A percentile compares a stretch with the other conserved stretches of the same genome.
Evolutionary conservation across 2,797 vertebrate genomes (phyloP).

Genomic region (Eulemur albifrons): DNA sequence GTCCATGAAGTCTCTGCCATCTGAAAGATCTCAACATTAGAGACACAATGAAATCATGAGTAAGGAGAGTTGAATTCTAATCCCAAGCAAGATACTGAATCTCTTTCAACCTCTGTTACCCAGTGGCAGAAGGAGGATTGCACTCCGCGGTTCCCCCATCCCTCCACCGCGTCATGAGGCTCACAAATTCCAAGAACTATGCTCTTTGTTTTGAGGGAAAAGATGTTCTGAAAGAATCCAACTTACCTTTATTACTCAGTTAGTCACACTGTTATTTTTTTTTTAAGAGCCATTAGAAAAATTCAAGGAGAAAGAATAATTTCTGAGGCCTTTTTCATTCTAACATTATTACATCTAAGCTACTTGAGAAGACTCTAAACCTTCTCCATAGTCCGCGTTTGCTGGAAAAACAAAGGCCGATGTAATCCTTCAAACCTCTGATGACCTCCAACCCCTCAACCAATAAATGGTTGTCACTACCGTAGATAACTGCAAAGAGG

Average conservation of each 20-base stretch:
- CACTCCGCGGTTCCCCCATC: neutral
- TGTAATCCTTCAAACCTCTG: neutral
- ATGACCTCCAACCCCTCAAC: neutral
- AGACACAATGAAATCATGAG: neutral
- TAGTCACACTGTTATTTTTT: neutral
- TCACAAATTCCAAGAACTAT: neutral
- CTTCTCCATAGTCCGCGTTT: neutral
- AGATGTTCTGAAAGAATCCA: neutral
- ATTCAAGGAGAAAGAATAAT: constrained; percentile 7
- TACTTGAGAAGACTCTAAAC: neutral
- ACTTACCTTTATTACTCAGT: neutral
- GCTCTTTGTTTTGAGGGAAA: neutral
- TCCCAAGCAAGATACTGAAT: neutral
- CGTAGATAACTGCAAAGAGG: neutral
- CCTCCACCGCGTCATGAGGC: neutral
- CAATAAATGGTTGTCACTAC: neutral
- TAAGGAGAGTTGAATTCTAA: neutral
- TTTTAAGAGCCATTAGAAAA: constrained; percentile 18
- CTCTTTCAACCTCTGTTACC: neutral
- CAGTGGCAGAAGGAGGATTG: neutral
- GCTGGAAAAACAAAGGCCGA: neutral
- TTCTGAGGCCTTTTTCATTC: constrained; percentile 38
- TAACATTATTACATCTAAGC: neutral
- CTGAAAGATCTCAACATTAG: neutral
- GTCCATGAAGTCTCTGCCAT: neutral